Base-by-base conservation (phyloP, 1,140 invertebrate species). In the Galleria mellonella region DNA sequence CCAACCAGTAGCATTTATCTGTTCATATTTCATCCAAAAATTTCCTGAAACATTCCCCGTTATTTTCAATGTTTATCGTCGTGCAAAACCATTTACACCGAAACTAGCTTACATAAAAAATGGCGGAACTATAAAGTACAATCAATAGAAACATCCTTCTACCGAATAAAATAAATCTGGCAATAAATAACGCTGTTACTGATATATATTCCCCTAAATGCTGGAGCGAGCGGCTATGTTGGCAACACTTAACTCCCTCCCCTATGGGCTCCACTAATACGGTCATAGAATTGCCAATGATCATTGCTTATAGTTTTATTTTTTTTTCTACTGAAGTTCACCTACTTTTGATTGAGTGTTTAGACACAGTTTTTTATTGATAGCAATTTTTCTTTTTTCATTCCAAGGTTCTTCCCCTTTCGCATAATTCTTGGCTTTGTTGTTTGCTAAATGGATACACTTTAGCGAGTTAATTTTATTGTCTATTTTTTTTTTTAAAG, bases 141-240 rank as follows among this genome's bases (percentile, higher is more conserved):
- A 15, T 8, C 9, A 37, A 37, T 37, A 37, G 17, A 37, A 37
- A 17, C 4, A 37, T 37, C 35, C 35, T 13, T 17, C 13, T 23
- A 23, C 13, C 35, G 35, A 37, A 37, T 37, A 37, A 37, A 37
- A 37, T 37, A 37, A 37, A 37, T 37, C 35, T 37, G 35, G 7
- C 14, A 13, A 15, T 37, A 37, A 37, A 37, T 37, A 37, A 37
- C 35, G 17, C 14, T 37, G 35, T 37, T 37, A 37, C 14, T 8
- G 13, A 17, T 37, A 37, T 37, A 37, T 37, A 17, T 31, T 37
- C 35, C 12, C 35, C 35, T 7, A 37, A 33, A 37, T 17, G 9
- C 14, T 13, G 11, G 14, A 5, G 5, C 8, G 6, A 13, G 35
- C 17, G 17, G 17, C 9, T 9, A 13, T n/a, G 35, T 37, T 37